A percentile compares a stretch with the other conserved stretches of the same genome.
Evolutionary conservation across 2,888 invertebrate species (phyloP).

Genomic region (Strigamia transsilvanica): DNA sequence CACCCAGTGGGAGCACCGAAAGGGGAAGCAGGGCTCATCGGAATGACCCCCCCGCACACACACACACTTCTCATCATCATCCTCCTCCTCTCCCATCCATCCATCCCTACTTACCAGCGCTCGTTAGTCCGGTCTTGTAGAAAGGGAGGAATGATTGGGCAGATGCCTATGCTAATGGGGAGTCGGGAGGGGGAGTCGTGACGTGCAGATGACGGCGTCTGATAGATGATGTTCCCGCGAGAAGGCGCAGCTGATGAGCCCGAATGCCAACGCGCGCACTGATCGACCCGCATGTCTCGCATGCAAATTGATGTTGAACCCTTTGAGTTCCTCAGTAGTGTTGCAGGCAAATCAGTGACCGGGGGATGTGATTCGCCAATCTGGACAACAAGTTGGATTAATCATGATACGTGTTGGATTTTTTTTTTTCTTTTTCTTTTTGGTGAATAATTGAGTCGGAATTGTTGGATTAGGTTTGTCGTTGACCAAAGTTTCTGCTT

Average conservation of each 20-base stretch:
- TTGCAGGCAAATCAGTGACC: not conserved
- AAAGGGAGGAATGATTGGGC: conserved; percentile 6
- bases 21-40: not conserved
- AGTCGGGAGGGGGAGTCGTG: not conserved
- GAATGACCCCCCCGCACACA: not conserved
- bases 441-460: too few species aligned
- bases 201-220: conserved; percentile 8
- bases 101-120: not conserved
- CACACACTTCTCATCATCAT: too few species aligned
- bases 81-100: too few species aligned
- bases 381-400: not conserved
- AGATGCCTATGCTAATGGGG: conserved; percentile 2
- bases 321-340: not conserved
- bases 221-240: conserved; percentile 8
- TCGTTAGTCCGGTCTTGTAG: not conserved
- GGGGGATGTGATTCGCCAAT: not conserved
- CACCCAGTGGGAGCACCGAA: not conserved
- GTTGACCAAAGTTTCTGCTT: too few species aligned
- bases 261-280: conserved; percentile 8
- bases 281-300: conserved; percentile 3
- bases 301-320: conserved; percentile 3
- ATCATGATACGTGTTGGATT: too few species aligned
- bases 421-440: too few species aligned
- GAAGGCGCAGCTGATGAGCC: conserved; percentile 3
- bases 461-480: too few species aligned